Conservation (phyloP, 2,888 invertebrate genomes). For the Idaea biselata region DNA sequence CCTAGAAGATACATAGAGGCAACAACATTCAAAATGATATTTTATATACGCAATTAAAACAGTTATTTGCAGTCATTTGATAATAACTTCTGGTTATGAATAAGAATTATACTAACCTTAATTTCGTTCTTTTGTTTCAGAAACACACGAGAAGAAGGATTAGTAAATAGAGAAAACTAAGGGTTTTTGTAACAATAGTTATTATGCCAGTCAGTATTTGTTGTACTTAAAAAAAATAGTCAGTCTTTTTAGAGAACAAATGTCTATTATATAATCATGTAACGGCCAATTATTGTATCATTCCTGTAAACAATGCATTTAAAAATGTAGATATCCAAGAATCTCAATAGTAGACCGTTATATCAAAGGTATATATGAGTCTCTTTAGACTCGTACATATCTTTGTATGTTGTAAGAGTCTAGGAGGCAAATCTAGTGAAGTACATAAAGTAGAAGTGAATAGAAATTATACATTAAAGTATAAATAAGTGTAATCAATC, state of each 20-base stretch:
- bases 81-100: too few relatives aligned
- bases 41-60: too few relatives aligned
- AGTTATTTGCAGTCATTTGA: too few relatives aligned
- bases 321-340: neutral
- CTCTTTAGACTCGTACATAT: too few relatives aligned
- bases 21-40: too few relatives aligned
- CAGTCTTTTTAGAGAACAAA: neutral
- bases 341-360: neutral
- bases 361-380: neutral
- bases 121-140: slow-evolving; percentile 53
- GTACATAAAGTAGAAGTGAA: too few relatives aligned
- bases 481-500: neutral
- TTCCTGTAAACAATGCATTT: neutral
- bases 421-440: too few relatives aligned
- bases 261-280: neutral
- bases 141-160: slow-evolving; percentile 76
- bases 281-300: neutral
- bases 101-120: neutral
- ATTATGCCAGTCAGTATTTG: neutral
- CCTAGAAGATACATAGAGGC: too few relatives aligned
- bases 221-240: neutral
- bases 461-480: neutral
- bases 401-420: too few relatives aligned
- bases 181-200: neutral
- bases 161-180: slow-evolving; percentile 31